phyloP scores from a whole-genome alignment of 2,113 vertebrate genomes.

The Capra hircus region DNA sequence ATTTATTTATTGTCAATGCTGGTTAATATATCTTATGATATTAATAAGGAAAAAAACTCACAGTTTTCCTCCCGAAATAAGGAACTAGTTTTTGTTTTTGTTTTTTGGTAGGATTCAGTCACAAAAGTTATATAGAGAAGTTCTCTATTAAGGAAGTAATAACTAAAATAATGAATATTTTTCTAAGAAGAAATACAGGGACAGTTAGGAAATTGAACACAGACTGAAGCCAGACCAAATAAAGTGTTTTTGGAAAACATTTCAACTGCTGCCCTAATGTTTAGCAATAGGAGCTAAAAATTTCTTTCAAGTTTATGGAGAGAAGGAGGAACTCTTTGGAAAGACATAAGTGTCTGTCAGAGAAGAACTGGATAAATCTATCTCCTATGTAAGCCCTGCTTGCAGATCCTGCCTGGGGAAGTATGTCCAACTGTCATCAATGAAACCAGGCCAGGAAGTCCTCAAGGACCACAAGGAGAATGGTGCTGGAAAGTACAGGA shows the following conservation, averaged over 20 bases:
- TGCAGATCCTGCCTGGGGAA: not conserved
- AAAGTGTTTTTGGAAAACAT: not conserved
- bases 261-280: not conserved
- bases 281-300: not conserved
- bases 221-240: not conserved
- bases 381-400: not conserved
- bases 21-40: not conserved
- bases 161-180: not conserved
- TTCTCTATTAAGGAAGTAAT: not conserved
- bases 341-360: not conserved
- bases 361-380: not conserved
- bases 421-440: not conserved
- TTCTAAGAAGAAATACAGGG: not conserved
- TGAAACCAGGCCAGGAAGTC: not conserved
- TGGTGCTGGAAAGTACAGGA: not conserved
- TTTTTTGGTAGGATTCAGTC: not conserved
- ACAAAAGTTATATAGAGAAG: constrained; percentile 10
- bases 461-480: not conserved
- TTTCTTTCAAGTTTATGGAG: not conserved
- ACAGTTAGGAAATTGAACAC: not conserved
- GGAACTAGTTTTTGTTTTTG: not conserved
- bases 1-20: not conserved
- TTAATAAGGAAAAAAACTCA: not conserved
- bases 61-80: not conserved
- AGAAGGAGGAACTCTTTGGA: not conserved